A percentile compares a stretch with the other conserved stretches of the same genome.
Conservation (phyloP, 2,113 vertebrate species). For the Catharus minimus region DNA sequence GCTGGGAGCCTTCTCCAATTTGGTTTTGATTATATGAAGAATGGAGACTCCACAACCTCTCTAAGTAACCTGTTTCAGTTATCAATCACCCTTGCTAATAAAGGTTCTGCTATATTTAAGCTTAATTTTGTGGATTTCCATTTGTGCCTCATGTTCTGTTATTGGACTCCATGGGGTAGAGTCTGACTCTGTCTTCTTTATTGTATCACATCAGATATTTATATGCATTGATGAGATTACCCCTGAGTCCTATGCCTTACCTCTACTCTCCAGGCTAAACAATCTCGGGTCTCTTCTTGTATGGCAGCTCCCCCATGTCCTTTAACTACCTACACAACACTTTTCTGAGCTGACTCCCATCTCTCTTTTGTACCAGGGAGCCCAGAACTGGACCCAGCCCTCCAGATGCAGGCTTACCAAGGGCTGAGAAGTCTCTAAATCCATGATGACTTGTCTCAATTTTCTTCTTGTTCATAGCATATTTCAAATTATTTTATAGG, state of each 20-base stretch:
- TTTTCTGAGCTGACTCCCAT: not conserved
- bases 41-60: not conserved
- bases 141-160: not conserved
- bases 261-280: not conserved
- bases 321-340: rapidly evolving
- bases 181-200: not conserved
- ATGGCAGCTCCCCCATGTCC: not conserved
- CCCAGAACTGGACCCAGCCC: not conserved
- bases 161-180: rapidly evolving
- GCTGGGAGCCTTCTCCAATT: not conserved
- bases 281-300: rapidly evolving
- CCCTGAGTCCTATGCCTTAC: not conserved
- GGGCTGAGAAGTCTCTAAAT: not conserved
- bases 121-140: not conserved
- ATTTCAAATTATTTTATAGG: not conserved
- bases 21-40: not conserved
- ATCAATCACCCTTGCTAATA: not conserved
- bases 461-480: not conserved
- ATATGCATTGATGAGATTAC: not conserved
- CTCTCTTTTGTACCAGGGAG: not conserved
- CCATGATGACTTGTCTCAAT: not conserved
- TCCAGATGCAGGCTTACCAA: not conserved
- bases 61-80: not conserved
- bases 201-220: not conserved
- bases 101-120: not conserved